Conservation (phyloP, 2,888 invertebrate genomes). For the Eudasyphora cyanicolor region DNA sequence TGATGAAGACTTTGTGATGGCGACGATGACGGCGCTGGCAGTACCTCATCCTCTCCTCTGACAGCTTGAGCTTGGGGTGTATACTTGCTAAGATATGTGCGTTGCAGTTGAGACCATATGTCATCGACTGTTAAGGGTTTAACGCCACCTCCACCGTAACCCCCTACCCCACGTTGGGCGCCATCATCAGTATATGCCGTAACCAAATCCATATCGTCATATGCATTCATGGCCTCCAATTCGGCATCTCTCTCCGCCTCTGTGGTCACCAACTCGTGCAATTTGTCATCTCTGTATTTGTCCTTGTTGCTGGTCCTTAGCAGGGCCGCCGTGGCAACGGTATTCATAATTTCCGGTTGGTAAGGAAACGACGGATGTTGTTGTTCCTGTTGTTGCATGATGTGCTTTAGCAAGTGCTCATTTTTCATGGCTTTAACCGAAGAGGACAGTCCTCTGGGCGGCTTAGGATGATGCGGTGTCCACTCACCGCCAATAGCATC, state of each 20-base stretch:
- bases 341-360: slow-evolving; percentile 54
- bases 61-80: slow-evolving; percentile 67
- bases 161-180: slow-evolving; percentile 22
- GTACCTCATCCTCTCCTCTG: neutral
- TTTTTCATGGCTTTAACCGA: slow-evolving; percentile 50
- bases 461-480: neutral
- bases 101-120: slow-evolving; percentile 73
- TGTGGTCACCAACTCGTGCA: neutral
- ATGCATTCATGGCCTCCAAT: slow-evolving; percentile 39
- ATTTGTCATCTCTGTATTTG: slow-evolving; percentile 43
- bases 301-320: slow-evolving; percentile 19
- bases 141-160: slow-evolving; percentile 56
- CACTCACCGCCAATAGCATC: neutral
- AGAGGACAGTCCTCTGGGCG: neutral
- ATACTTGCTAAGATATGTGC: slow-evolving; percentile 68
- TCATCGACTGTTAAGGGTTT: slow-evolving; percentile 72
- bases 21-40: slow-evolving; percentile 11
- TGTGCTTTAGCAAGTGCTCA: slow-evolving; percentile 56
- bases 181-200: neutral
- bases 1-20: no score
- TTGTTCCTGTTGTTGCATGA: slow-evolving; percentile 47
- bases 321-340: slow-evolving; percentile 37
- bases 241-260: slow-evolving; percentile 40
- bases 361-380: neutral
- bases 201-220: slow-evolving; percentile 18